Percentiles rank a stretch among this genome's conserved stretches.
These are phyloP conservation scores for Microvelia longipes DNA, from an alignment of 1,140 invertebrate species.

Conservation along the genomic window DNA sequence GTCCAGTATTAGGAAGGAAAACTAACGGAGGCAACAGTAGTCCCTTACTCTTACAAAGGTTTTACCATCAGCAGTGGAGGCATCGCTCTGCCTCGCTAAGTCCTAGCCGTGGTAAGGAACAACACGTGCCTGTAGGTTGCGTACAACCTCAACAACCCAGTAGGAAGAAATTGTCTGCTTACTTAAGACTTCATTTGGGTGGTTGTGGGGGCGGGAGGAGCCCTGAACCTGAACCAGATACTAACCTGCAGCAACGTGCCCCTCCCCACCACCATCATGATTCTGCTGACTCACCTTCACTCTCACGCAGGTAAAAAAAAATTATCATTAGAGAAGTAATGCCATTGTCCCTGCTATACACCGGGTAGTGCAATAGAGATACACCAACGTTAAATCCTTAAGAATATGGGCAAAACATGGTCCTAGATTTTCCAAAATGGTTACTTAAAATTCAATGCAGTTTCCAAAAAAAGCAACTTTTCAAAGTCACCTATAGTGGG, in stretches of 20 bases:
- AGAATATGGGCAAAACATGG: too few relatives aligned
- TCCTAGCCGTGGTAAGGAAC: not conserved
- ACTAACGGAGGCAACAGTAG: conserved; percentile 36
- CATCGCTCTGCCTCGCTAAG: not conserved
- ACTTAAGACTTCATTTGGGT: not conserved
- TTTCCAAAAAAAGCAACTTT: too few relatives aligned
- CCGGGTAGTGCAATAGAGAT: too few relatives aligned
- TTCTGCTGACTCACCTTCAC: not conserved
- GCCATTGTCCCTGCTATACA: too few relatives aligned
- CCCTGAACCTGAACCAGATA: not conserved
- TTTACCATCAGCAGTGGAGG: conserved; percentile 38
- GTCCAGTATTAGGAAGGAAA: not conserved
- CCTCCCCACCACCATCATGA: not conserved
- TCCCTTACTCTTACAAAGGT: conserved; percentile 43
- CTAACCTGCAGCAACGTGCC: not conserved
- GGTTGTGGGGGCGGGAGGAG: not conserved
- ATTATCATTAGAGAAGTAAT: too few relatives aligned
- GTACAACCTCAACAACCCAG: not conserved
- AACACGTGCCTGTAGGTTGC: not conserved
- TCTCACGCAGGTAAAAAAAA: not conserved
- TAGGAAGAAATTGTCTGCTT: not conserved
- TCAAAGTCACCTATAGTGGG: too few relatives aligned
- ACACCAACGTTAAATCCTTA: too few relatives aligned
- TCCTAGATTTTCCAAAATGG: too few relatives aligned
- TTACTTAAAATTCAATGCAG: too few relatives aligned